Base-by-base conservation (phyloP, 2,888 invertebrate species). In the Carpatolechia fugitivella region DNA sequence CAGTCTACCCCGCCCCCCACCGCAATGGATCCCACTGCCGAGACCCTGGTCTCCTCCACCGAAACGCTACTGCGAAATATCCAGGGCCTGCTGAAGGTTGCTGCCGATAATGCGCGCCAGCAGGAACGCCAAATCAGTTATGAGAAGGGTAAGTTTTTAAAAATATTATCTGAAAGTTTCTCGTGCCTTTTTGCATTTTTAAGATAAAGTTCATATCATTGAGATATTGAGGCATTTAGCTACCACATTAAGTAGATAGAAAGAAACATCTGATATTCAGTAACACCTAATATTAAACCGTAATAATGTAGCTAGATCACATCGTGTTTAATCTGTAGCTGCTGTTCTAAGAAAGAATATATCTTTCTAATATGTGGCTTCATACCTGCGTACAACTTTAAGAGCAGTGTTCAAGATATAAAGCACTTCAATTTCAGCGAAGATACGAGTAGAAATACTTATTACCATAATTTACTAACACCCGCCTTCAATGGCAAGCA, bases 51-150 rank as follows among this genome's bases (percentile, higher is more conserved):
- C 68, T 96, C 96, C 63, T 97, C 97, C 72, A 97, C 98, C 57
- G 98, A 98, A 90, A 98, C 97, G 58, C 92, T 98, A 65, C 93
- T 98, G 66, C 92, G 98, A 76, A 98, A 98, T 85, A 98, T 99
- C 76, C 98, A 98, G 87, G 98, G 98, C 53, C 92, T 98, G 63
- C 93, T 98, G 61, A 98, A 98, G 88, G 98, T 98, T 60, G 98
- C 98, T n/a, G 98, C 98, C 1, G 98, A 98, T 85, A 98, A 98
- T 88, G 98, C 98, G 54, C 93, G 98, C 70, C 98, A 98, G 78
- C 98, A 98, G 88, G 98, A 99, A 85, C 92, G 98, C 67, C 98
- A 98, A 89, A 96, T 97, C 87, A 97, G 95, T 92, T 96, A 97
- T 86, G 98, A 98, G 91, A 98, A 98, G 96, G 97, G 98, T 98